These are phyloP conservation scores for Scolopax bukidnonensis DNA, from an alignment of 2,797 vertebrate species.

Conservation along the genomic window DNA sequence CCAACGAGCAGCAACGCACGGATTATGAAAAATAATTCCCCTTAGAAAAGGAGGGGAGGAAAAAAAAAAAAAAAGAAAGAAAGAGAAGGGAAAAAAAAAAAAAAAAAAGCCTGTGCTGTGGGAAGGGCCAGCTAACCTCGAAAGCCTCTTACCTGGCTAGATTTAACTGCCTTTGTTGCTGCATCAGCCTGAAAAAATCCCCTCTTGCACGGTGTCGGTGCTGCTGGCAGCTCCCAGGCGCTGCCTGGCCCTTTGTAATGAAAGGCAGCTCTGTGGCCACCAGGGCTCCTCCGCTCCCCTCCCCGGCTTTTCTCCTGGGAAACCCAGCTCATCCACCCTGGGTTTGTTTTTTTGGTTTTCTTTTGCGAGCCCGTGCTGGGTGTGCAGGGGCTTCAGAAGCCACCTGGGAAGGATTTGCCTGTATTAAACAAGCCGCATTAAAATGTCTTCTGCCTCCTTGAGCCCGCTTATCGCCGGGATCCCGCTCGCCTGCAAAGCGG, in stretches of 20 bases:
- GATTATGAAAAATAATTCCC: constrained; percentile 63
- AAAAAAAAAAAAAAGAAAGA: neutral
- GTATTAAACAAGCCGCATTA: neutral
- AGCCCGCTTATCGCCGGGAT: neutral
- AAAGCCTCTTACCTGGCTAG: constrained; percentile 61
- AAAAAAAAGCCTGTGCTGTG: constrained; percentile 13
- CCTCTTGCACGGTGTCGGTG: neutral
- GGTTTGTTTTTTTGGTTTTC: neutral
- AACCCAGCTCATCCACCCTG: neutral
- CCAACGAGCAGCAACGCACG: constrained; percentile 6
- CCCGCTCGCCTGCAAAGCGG: neutral
- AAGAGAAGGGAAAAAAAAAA: neutral
- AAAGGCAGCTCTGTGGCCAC: neutral
- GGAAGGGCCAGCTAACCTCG: constrained; percentile 8
- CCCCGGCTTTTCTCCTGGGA: neutral
- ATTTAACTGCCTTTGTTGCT: constrained; percentile 66
- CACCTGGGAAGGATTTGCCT: neutral
- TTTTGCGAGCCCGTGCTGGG: neutral
- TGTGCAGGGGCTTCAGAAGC: neutral
- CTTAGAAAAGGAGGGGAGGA: neutral
- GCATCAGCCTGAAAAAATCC: constrained; percentile 52
- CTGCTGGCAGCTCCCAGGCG: neutral
- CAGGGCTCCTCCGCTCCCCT: neutral
- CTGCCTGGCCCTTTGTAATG: constrained; percentile 31
- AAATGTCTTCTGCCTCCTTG: constrained; percentile 32